Evolutionary conservation across 37 sponge, comb jelly and placozoan species (phyloP).

Genomic region (Bolinopsis microptera): DNA sequence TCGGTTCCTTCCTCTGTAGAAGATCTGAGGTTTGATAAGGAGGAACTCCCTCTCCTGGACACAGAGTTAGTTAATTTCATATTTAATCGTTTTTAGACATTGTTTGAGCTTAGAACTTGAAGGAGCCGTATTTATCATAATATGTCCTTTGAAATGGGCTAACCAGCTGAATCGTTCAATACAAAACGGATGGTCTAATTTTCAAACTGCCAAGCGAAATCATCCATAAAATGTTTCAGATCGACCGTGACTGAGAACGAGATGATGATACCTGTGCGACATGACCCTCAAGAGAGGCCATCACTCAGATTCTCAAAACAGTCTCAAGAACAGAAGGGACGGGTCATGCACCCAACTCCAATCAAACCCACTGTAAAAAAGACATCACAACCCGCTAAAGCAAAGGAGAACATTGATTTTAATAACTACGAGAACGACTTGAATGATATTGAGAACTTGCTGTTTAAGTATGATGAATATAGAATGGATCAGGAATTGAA

Average conservation of each 20-base stretch:
- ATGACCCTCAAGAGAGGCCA: not conserved
- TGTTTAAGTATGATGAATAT: slow-evolving; percentile 51
- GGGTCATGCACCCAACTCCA: not conserved
- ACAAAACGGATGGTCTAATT: too few species aligned
- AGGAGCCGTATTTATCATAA: too few species aligned
- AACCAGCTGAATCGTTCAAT: too few species aligned
- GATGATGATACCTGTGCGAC: not conserved
- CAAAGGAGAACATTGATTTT: not conserved
- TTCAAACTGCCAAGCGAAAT: too few species aligned
- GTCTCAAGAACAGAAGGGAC: not conserved
- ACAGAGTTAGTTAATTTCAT: not conserved
- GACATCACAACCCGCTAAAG: not conserved
- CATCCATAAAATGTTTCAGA: too few species aligned
- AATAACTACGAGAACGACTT: slow-evolving; percentile 46
- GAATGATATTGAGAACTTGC: slow-evolving; percentile 36
- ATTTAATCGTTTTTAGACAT: too few species aligned
- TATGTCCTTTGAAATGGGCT: too few species aligned
- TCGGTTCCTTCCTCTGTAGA: slow-evolving; percentile 5
- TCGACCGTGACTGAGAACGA: not conserved
- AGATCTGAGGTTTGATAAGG: slow-evolving; percentile 28
- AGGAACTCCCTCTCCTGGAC: not conserved
- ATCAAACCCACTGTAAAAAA: not conserved
- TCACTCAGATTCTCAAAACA: not conserved
- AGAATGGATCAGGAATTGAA: not conserved
- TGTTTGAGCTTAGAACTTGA: too few species aligned